These are phyloP conservation scores for Athene cunicularia DNA, from an alignment of 2,113 vertebrate species.

Conservation along the genomic window DNA sequence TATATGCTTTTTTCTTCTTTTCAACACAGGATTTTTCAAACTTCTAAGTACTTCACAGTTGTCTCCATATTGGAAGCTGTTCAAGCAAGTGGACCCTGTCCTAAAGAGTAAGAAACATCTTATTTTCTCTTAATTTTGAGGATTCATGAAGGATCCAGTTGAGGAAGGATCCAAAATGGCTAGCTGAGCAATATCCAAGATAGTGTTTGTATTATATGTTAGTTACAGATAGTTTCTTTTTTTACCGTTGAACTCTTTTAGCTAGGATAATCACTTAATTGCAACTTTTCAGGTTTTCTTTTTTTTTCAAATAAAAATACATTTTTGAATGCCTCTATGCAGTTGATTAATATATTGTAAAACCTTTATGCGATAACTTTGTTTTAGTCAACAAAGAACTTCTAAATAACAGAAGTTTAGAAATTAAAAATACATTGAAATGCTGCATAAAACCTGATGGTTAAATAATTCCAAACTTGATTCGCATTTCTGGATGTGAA, in stretches of 20 bases:
- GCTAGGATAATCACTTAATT: not conserved
- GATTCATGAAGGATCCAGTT: not conserved
- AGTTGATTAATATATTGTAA: not conserved
- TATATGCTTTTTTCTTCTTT: not conserved
- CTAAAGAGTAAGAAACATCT: not conserved
- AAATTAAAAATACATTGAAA: not conserved
- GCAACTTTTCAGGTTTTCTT: not conserved
- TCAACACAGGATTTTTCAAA: not conserved
- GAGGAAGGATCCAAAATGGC: not conserved
- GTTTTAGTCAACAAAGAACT: not conserved
- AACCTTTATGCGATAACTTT: not conserved
- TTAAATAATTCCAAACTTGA: not conserved
- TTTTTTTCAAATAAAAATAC: not conserved
- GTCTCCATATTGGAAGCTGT: conserved; percentile 11
- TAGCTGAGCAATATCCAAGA: not conserved
- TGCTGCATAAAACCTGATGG: not conserved
- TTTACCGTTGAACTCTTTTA: not conserved
- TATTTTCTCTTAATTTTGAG: not conserved
- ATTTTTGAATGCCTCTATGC: not conserved
- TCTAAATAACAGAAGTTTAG: not conserved
- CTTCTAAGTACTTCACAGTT: not conserved
- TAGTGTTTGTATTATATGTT: not conserved
- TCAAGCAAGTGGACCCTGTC: not conserved
- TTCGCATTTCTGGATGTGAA: not conserved
- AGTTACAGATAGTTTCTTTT: not conserved